A percentile compares a stretch with the other conserved stretches of the same genome.
Conservation (phyloP, 2,113 vertebrate genomes). For the Empidonax alnorum region DNA sequence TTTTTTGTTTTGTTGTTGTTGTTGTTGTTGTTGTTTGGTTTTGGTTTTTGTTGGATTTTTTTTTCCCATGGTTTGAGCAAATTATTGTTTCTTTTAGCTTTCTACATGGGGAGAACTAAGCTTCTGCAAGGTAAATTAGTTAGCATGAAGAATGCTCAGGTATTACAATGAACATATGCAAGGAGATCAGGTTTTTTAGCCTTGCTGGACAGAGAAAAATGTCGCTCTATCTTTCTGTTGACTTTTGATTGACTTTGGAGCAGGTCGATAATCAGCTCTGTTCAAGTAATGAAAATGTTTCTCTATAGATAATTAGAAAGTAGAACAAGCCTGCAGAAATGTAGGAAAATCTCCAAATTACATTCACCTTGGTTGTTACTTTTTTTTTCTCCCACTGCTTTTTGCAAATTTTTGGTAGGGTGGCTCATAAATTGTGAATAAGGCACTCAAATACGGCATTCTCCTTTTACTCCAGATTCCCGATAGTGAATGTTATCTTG, state of each 20-base stretch:
- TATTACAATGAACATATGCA: not conserved
- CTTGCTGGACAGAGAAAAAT: not conserved
- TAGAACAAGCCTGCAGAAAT: not conserved
- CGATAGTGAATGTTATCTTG: not conserved
- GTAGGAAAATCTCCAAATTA: not conserved
- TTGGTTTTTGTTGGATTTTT: not conserved
- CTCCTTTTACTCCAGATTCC: not conserved
- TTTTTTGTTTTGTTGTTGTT: not conserved
- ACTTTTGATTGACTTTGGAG: conserved; percentile 31
- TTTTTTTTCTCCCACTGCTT: not conserved
- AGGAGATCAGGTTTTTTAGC: not conserved
- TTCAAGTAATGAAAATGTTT: conserved; percentile 17
- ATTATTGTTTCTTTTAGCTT: not conserved
- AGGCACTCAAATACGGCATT: not conserved
- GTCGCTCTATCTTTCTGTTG: not conserved
- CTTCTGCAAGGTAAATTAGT: not conserved
- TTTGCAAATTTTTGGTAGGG: not conserved
- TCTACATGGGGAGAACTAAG: not conserved
- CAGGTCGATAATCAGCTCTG: not conserved
- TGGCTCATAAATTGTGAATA: not conserved
- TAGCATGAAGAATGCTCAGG: not conserved
- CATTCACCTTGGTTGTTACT: not conserved
- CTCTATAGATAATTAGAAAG: not conserved
- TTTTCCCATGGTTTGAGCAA: not conserved
- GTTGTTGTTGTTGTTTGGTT: too few relatives aligned